Evolutionary conservation across 2,888 invertebrate species (phyloP).

Genomic region (Abrostola triplasia): DNA sequence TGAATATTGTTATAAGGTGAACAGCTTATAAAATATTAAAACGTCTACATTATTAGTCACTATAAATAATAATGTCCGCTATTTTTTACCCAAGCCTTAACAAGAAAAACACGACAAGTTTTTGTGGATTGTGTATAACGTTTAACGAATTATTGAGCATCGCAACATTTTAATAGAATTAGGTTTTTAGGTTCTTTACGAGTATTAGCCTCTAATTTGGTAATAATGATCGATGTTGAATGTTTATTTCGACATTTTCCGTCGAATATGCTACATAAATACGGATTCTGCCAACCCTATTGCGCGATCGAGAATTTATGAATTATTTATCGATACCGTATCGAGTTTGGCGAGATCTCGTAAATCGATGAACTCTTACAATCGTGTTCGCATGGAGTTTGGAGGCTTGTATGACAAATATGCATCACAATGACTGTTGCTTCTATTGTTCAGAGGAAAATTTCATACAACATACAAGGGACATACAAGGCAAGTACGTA

Average conservation of each 20-base stretch:
- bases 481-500: conserved; percentile 24
- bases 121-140: conserved; percentile 22
- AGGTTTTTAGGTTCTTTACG: conserved; percentile 36
- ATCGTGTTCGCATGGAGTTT: conserved; percentile 67
- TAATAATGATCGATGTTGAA: conserved; percentile 29
- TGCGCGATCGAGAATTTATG: conserved; percentile 78
- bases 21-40: conserved; percentile 18
- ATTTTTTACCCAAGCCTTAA: conserved; percentile 27
- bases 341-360: conserved; percentile 81
- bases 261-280: conserved; percentile 70
- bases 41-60: conserved; percentile 22
- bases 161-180: conserved; percentile 25
- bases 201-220: conserved; percentile 34
- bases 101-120: conserved; percentile 27
- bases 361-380: conserved; percentile 77
- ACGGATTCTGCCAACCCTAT: conserved; percentile 75
- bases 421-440: conserved; percentile 33
- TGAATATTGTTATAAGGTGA: background rate
- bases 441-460: conserved; percentile 38
- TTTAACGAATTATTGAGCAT: conserved; percentile 19
- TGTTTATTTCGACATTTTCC: conserved; percentile 64
- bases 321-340: conserved; percentile 80
- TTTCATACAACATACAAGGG: conserved; percentile 38
- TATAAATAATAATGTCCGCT: conserved; percentile 35
- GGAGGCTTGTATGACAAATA: conserved; percentile 39